Percentiles rank a stretch among this genome's conserved stretches.
phyloP scores from a whole-genome alignment of 2,113 vertebrate species.

The Ovis aries region DNA sequence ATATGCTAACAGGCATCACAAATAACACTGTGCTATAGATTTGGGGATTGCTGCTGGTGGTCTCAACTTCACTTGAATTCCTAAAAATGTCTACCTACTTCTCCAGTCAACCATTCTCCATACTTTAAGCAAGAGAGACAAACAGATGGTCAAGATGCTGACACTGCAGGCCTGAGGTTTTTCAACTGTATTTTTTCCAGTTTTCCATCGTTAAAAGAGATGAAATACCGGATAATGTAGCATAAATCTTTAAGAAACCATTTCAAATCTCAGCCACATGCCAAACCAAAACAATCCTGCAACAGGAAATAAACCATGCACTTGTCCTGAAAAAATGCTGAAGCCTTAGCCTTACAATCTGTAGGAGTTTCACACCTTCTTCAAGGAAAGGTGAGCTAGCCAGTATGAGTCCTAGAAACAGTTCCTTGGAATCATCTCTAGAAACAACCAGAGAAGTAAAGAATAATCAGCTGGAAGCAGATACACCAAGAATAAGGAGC shows the following conservation, averaged over 20 bases:
- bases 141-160: slow-evolving; percentile 27
- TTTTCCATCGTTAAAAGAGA: not conserved
- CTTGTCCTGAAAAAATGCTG: slow-evolving; percentile 18
- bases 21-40: not conserved
- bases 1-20: not conserved
- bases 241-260: not conserved
- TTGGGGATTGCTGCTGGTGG: not conserved
- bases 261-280: not conserved
- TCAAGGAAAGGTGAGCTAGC: slow-evolving; percentile 38
- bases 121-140: slow-evolving; percentile 1
- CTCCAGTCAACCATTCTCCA: not conserved
- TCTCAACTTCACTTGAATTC: slow-evolving; percentile 12
- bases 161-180: not conserved
- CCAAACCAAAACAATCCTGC: not conserved
- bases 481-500: slow-evolving; percentile 15
- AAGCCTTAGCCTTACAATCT: not conserved
- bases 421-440: slow-evolving; percentile 36
- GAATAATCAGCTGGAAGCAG: slow-evolving; percentile 36
- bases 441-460: slow-evolving; percentile 48
- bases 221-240: not conserved
- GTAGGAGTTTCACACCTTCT: slow-evolving; percentile 31
- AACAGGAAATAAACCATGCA: not conserved
- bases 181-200: not conserved
- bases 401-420: slow-evolving; percentile 36
- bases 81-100: slow-evolving; percentile 4